These are phyloP conservation scores for Sebastes nivosus DNA, from an alignment of 2,797 vertebrate genomes.

Conservation along the genomic window DNA sequence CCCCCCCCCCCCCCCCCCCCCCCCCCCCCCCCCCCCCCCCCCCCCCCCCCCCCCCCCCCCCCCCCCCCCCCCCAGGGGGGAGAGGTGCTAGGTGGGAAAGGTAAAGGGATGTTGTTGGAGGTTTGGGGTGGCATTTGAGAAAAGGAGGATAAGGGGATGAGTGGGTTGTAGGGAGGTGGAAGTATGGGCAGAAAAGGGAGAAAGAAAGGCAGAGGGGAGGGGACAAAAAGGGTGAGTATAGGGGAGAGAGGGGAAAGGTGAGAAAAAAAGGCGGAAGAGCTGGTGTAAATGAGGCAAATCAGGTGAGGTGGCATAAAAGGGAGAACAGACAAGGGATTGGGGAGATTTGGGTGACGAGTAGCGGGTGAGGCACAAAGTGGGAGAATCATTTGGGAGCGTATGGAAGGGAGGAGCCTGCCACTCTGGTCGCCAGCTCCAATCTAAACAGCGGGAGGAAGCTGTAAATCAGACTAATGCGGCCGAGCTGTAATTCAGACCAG, in stretches of 20 bases:
- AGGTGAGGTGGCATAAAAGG: slow-evolving; percentile 13
- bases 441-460: slow-evolving; percentile 86
- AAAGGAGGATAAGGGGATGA: background rate
- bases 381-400: slow-evolving; percentile 29
- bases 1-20: too few species aligned
- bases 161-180: background rate
- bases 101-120: slow-evolving; percentile 58
- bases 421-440: slow-evolving; percentile 65
- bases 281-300: slow-evolving; percentile 14
- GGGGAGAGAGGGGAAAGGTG: background rate
- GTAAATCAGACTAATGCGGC: slow-evolving; percentile 85
- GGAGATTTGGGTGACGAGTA: slow-evolving; percentile 15
- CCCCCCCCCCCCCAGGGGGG: too few species aligned
- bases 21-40: too few species aligned
- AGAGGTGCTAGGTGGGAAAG: slow-evolving; percentile 50
- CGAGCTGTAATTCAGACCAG: slow-evolving; percentile 85
- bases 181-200: background rate
- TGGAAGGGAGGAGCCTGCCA: slow-evolving; percentile 52
- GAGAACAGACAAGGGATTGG: background rate
- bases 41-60: too few species aligned
- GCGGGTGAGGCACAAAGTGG: slow-evolving; percentile 14
- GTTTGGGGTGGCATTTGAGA: slow-evolving; percentile 28
- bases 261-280: background rate
- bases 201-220: background rate
- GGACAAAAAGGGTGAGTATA: background rate